A percentile compares a stretch with the other conserved stretches of the same genome.
Conservation (phyloP, 2,888 invertebrate genomes). For the Dynastes maya region DNA sequence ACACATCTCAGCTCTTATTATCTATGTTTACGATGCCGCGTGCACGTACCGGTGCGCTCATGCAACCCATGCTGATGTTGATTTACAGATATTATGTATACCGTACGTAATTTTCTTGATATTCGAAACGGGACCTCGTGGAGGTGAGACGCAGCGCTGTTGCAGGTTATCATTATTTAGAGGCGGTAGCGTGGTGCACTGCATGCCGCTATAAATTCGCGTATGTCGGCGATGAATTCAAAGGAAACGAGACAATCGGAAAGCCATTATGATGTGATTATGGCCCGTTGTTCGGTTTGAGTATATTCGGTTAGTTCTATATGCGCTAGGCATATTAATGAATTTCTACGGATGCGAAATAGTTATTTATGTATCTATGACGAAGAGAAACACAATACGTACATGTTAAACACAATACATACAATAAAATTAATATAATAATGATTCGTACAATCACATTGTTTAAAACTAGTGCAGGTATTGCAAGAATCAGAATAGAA, state of each 20-base stretch:
- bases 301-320: neutral
- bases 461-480: no score
- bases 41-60: no score
- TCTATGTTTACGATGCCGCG: no score
- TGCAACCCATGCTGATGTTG: neutral
- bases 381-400: no score
- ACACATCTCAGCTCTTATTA: no score
- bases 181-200: neutral
- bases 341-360: neutral
- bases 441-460: no score
- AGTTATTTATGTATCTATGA: no score
- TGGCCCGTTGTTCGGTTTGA: neutral
- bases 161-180: constrained; percentile 8
- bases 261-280: neutral
- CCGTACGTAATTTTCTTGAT: constrained; percentile 12
- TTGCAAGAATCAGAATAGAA: no score
- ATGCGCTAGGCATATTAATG: neutral
- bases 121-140: neutral
- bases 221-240: neutral
- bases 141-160: neutral
- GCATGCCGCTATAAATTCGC: constrained; percentile 1
- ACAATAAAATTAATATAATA: no score
- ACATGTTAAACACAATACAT: no score
- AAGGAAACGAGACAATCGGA: constrained; percentile 18
- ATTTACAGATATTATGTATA: neutral